Evolutionary conservation across 2,888 invertebrate species (phyloP), one percentile per base, ranked within the genome.

Genomic region (Drosophila picticornis): DNA sequence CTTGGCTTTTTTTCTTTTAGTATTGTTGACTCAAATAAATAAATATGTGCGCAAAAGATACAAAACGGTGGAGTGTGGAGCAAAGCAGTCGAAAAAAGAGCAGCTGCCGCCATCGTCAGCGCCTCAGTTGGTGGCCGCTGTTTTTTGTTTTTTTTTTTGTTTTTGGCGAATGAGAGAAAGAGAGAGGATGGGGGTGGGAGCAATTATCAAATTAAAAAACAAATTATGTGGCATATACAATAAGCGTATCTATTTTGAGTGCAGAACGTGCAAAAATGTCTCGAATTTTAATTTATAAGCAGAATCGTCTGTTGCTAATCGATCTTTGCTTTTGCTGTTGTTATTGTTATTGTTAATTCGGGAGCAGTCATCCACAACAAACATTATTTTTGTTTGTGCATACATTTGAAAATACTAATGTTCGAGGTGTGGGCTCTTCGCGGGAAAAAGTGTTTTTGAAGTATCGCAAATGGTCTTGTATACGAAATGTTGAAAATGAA

Each of bases 71-170:
- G 16, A 25, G 46, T 46, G 46, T 16, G 46, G 46, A 46, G 25
- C 46, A 46, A 4, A 16, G 9, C 46, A 25, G 25, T 29, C 32
- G 34, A 58, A 50, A 64, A 40, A 50, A 62, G 32, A 27, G 73
- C 81, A 59, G 80, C 78, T 80, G 77, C 68, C 77, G 65, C 55
- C 58, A 69, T 61, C 75, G 58, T 64, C 75, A 69, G 40, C 60
- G 72, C 60, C 73, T 81, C 79, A 81, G 79, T 81, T 79, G 79
- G 79, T 81, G 81, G 81, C 73, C 81, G 60, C 65, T 69, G 70
- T 75, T 75, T 70, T 67, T 72, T n/a, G n/a, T n/a, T n/a, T n/a
- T n/a, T n/a, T n/a, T n/a, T n/a, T n/a, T n/a, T n/a, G n/a, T n/a
- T n/a, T 72, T 76, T 63, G 38, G 40, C 43, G 25, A 55, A 27